These are phyloP conservation scores for Stratiomys singularior DNA, from an alignment of 2,888 invertebrate species.

Conservation along the genomic window DNA sequence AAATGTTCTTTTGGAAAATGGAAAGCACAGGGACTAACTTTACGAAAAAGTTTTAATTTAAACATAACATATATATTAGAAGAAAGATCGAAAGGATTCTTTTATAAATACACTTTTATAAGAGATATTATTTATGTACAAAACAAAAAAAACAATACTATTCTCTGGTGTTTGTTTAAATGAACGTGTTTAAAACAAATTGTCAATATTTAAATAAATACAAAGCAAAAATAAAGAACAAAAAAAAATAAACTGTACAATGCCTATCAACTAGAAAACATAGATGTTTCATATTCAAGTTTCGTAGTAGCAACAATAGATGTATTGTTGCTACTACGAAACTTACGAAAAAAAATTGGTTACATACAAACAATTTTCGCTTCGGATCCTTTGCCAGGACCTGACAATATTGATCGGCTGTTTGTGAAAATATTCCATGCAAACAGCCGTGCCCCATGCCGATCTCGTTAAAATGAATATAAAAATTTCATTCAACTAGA, in stretches of 20 bases:
- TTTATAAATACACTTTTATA: conserved; percentile 27
- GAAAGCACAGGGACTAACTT: no score
- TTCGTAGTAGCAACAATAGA: no score
- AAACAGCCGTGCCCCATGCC: neutral
- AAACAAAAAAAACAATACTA: conserved; percentile 14
- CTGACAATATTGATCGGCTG: neutral
- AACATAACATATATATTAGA: neutral
- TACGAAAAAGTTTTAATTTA: neutral
- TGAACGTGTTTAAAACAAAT: conserved; percentile 13
- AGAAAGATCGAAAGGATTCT: neutral
- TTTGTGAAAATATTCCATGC: neutral
- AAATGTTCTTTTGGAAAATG: no score
- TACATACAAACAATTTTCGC: neutral
- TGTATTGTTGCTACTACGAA: neutral
- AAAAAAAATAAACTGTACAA: conserved; percentile 37
- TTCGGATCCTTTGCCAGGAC: neutral
- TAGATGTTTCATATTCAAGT: neutral
- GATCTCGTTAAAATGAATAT: neutral
- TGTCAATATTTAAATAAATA: conserved; percentile 38
- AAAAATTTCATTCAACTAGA: neutral
- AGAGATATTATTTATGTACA: conserved; percentile 2
- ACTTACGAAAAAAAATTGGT: neutral
- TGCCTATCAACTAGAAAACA: conserved; percentile 16
- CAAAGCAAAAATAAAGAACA: conserved; percentile 28
- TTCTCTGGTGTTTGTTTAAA: conserved; percentile 27